Base-by-base conservation (phyloP, 2,113 vertebrate species). In the Urocynchramus pylzowi region DNA sequence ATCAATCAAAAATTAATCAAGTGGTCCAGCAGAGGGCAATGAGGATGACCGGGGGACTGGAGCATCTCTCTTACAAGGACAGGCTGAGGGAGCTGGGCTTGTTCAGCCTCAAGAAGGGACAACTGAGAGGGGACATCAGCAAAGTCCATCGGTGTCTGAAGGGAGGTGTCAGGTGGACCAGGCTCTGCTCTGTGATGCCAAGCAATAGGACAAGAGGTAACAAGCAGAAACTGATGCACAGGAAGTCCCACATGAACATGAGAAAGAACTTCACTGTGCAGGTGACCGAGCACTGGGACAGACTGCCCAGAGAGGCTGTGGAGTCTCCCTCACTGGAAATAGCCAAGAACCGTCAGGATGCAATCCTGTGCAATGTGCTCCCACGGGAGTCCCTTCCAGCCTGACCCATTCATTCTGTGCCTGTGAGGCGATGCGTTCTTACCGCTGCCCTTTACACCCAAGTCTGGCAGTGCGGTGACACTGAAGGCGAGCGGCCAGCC, bases 371-470 rank as follows among this genome's bases (percentile, higher is more conserved):
- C 79, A 5, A 6, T 16, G 45, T 31, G 47, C 44, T 65, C 59
- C 37, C 78, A 31, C 16, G 4, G n/a, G 0, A 30, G 26, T 47
- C 24, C 47, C 23, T 41, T 31, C 39, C 87, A 41, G 7, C 41
- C 54, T 13, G n/a, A 22, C n/a, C 61, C 47, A 1, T 10, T 7
- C 47, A 1, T 10, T 7, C 53, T 12, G 39, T 6, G 24, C 17
- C 0, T 20, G 13, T 22, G 45, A 35, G 59, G 27, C 0, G 3
- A 21, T 3, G 37, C 18, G 44, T 41, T 61, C 52, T 69, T 4
- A 17, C 21, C 8, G 24, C n/a, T 16, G 1, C 1, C 9, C 18
- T 23, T 30, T 1, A 14, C 13, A 14, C 4, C 1, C 3, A 1
- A 9, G 23, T 5, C 59, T 4, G 67, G 7, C 28, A 1, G 26